These are phyloP conservation scores for Campaea margaritaria DNA, from an alignment of 2,888 invertebrate species.

Conservation along the genomic window DNA sequence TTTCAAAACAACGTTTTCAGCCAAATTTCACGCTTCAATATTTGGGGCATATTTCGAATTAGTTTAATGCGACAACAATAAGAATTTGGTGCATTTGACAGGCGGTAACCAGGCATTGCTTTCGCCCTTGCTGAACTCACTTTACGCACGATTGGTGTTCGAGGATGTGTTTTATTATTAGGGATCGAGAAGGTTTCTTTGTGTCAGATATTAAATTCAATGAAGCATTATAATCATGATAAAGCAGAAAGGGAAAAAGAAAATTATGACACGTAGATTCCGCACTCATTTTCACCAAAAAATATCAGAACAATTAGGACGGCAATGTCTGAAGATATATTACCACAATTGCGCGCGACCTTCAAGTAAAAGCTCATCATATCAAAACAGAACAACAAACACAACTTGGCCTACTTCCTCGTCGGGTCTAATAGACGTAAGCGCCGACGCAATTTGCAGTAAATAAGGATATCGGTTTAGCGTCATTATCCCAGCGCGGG, in stretches of 20 bases:
- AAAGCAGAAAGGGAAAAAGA: too few relatives aligned
- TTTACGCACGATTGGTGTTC: not conserved
- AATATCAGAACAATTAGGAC: too few relatives aligned
- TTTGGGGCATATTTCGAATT: too few relatives aligned
- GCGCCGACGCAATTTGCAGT: slow-evolving; percentile 78
- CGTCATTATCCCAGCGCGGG: slow-evolving; percentile 71
- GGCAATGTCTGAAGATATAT: too few relatives aligned
- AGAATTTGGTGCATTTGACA: not conserved
- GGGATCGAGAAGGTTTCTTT: not conserved
- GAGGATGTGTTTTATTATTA: not conserved
- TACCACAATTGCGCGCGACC: slow-evolving; percentile 3
- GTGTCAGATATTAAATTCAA: too few relatives aligned
- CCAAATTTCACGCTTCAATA: too few relatives aligned
- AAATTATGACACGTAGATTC: too few relatives aligned
- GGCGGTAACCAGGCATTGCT: not conserved
- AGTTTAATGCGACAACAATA: not conserved
- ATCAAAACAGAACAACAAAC: slow-evolving; percentile 20
- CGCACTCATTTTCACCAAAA: too few relatives aligned
- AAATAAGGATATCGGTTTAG: slow-evolving; percentile 83
- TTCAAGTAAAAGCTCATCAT: slow-evolving; percentile 23
- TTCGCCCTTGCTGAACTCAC: not conserved
- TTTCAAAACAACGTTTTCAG: not conserved
- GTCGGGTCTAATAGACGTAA: slow-evolving; percentile 50
- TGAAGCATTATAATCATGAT: too few relatives aligned
- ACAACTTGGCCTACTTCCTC: slow-evolving; percentile 30